Base-by-base conservation (phyloP, 2,888 invertebrate genomes). In the Disparrhopalites patrizii region DNA sequence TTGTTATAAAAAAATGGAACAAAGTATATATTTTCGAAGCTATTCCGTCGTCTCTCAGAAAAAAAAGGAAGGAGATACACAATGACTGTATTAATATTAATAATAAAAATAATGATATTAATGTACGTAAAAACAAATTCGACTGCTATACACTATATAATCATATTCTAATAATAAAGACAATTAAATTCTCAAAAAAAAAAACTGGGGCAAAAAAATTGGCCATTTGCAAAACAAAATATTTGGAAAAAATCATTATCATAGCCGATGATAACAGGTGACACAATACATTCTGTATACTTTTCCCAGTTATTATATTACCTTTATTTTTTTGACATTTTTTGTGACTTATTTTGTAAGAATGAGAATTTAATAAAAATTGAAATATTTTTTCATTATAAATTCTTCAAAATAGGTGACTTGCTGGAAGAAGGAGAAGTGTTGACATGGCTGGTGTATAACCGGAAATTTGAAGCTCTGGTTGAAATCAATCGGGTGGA, bases 391-490 rank as follows among this genome's bases (percentile, higher is more conserved):
- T n/a, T n/a, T n/a, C n/a, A n/a, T n/a, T n/a, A n/a, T n/a, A n/a
- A n/a, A n/a, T n/a, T n/a, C n/a, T n/a, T n/a, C n/a, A n/a, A n/a
- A n/a, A n/a, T 79, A 90, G 90, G 89, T 76, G 86, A 86, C 79
- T 81, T 89, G 68, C 80, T 84, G 70, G 89, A 92, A 77, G 91
- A 92, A 80, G 84, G 83, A 55, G 88, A 89, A 78, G 92, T 94
- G 5, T 83, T 94, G 74, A 88, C 90, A 76, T 94, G 94, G 94
- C 91, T 94, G 85, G 84, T 90, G 67, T 88, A 88, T 79, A 93
- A 94, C 79, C 91, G 93, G 78, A 89, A 89, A 79, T 93, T 94
- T 78, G 90, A 90, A 79, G 93, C 91, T 77, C 92, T 94, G 74
- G 91, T 92, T 79, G 90, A 91, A 79, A 91, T 94, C 70, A 87